These are phyloP conservation scores for Larimichthys crocea DNA, from an alignment of 2,113 vertebrate genomes.

Conservation along the genomic window DNA sequence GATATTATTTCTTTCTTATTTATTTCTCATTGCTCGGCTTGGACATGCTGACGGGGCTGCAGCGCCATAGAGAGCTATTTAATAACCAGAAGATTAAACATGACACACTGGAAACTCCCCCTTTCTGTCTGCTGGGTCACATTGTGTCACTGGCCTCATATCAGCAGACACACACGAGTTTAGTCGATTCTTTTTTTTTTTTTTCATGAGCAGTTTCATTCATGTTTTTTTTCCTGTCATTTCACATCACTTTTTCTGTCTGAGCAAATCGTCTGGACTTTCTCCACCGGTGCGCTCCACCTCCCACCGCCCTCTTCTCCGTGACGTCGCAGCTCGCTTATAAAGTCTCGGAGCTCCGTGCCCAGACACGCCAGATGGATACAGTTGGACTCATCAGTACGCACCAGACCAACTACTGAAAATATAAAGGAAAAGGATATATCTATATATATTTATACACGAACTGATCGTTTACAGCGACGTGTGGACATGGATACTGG, in stretches of 20 bases:
- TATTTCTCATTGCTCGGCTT: too few relatives aligned
- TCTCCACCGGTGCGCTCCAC: slow-evolving; percentile 21
- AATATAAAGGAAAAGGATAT: background rate
- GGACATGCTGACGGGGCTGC: too few relatives aligned
- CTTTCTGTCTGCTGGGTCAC: background rate
- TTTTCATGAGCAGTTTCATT: slow-evolving; percentile 56
- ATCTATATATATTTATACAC: background rate
- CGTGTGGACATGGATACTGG: slow-evolving; percentile 82
- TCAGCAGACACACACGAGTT: background rate
- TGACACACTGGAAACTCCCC: background rate
- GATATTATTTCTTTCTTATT: background rate
- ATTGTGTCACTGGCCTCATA: background rate
- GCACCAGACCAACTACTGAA: slow-evolving; percentile 2
- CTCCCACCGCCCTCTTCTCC: slow-evolving; percentile 20
- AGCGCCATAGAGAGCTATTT: too few relatives aligned
- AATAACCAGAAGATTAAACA: background rate
- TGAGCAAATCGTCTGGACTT: slow-evolving; percentile 58
- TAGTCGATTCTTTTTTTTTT: background rate
- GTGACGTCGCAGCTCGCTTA: slow-evolving; percentile 77
- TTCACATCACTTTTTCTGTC: slow-evolving; percentile 22
- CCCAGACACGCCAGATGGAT: slow-evolving; percentile 58
- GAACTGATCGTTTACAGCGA: background rate
- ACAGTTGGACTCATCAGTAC: background rate
- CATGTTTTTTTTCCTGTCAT: slow-evolving; percentile 33
- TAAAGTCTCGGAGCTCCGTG: slow-evolving; percentile 53